Evolutionary conservation across 2,113 vertebrate genomes (phyloP), one percentile per base, ranked within the genome.

Genomic region (Hemiscyllium ocellatum): DNA sequence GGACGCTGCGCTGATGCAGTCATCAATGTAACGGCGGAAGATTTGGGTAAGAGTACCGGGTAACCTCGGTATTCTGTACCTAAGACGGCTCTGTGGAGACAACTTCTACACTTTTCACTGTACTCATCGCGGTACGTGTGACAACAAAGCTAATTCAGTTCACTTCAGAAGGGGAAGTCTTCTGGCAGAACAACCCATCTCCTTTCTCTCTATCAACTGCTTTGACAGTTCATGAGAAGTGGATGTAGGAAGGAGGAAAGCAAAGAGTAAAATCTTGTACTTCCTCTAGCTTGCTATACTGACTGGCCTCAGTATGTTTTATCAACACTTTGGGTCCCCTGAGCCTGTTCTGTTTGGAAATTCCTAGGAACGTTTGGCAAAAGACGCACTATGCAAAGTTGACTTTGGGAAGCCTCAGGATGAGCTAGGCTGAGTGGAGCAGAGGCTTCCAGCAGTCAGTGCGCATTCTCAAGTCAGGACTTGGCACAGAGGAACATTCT

Each of bases 311-410:
- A 72, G 12, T 61, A 61, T 10, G 42, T 95, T 33, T 52, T 20
- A 50, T 29, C 37, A 37, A 24, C 20, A 42, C 37, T 15, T 26
- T 12, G 8, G 1, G 42, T 4, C 42, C 68, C 93, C 47, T 37
- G 66, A 94, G 93, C 3, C 93, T 94, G 20, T 22, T 17, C 37
- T 95, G 69, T 95, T 95, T 95, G 94, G 94, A 95, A 95, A 26
- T 52, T 72, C 94, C 94, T 50, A 5, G 69, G 94, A 95, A 72
- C 52, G 68, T 95, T 70, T 95, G 69, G 94, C 68, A 95, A 42
- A 20, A 95, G 2, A 24, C 68, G 13, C 26, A 17, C 69, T 17
- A 0, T 17, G 68, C 61, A 66, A 47, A 37, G 33, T 22, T 93
- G 47, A 76, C 42, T 76, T 29, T 13, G 26, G 69, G 68, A 52